Evolutionary conservation across 2,113 vertebrate genomes (phyloP), one percentile per base, ranked within the genome.

Genomic region (Microcebus tavaratra): DNA sequence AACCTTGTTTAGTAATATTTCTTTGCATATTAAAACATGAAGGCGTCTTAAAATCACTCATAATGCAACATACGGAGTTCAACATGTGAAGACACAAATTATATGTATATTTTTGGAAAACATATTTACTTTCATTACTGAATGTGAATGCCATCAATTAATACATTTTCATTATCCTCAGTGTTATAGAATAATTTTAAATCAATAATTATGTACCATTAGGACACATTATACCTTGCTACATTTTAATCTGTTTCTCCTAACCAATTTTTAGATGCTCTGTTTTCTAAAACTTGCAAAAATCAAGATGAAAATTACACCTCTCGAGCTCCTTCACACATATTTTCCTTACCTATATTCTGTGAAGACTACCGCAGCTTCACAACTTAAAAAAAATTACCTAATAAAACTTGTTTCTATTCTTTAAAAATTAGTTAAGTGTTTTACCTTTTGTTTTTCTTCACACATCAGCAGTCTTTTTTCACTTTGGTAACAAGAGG

Each of bases 371-470:
- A 75, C 68, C 34, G 57, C 9, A 48, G 42, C 25, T 94, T 96
- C n/a, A 70, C 53, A 87, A 88, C 42, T 92, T 88, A 34, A 85
- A 89, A 93, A 42, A 93, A 95, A 96, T 84, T 10, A 82, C 5
- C 63, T 90, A 95, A 94, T 95, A 92, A 97, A 92, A 81, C 31
- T 68, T 88, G 50, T 83, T 97, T 96, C 68, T 91, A 42, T 65
- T 94, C 73, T 91, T 82, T 94, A 61, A 95, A 93, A 96, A 89
- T 96, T 92, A 96, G 79, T 92, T 70, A 96, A 85, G 57, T 82
- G 79, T 90, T 96, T 94, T 55, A 45, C 39, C 0, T 94, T 92
- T 95, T 95, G 50, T 94, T 98, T 98, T 94, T 21, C 61, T 95
- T 94, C 97, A 95, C 79, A 97, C 72, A 82, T 93, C 36, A 93